Evolutionary conservation across 1,140 invertebrate genomes (phyloP).

Genomic region (Pseudomyrmex gracilis): DNA sequence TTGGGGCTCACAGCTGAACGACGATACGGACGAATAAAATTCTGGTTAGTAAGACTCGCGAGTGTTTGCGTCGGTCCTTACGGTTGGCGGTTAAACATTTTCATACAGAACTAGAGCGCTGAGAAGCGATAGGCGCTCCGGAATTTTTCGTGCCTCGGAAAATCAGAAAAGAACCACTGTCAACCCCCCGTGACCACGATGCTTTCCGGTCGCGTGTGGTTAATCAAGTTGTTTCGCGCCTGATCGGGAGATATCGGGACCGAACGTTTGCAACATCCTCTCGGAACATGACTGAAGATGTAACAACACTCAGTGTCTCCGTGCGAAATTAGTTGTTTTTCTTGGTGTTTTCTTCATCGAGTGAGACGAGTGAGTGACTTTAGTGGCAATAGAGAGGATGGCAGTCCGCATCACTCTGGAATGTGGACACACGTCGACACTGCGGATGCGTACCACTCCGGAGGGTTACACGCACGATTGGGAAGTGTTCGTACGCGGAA

Average conservation of each 20-base stretch:
- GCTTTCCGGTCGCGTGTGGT: neutral
- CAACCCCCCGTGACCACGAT: constrained; percentile 56
- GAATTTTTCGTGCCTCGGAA: constrained; percentile 55
- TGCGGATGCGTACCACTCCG: constrained; percentile 91
- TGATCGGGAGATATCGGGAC: constrained; percentile 5
- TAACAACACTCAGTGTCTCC: constrained; percentile 53
- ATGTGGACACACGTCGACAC: constrained; percentile 94
- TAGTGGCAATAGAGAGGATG: constrained; percentile 84
- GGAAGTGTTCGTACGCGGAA: constrained; percentile 97
- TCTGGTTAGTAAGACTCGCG: constrained; percentile 19
- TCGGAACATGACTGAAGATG: constrained; percentile 62
- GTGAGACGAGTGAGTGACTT: constrained; percentile 39
- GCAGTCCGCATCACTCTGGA: constrained; percentile 95
- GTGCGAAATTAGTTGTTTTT: constrained; percentile 23
- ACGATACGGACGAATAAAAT: neutral
- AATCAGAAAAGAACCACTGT: constrained; percentile 63
- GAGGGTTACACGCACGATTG: constrained; percentile 98
- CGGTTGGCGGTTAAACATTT: constrained; percentile 60
- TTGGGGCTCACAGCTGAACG: neutral
- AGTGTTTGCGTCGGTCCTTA: constrained; percentile 14
- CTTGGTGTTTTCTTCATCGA: constrained; percentile 35
- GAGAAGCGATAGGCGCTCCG: constrained; percentile 57
- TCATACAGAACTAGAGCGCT: constrained; percentile 70
- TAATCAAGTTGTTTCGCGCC: neutral
- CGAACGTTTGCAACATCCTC: neutral